Conservation (phyloP, 2,888 invertebrate genomes). For the Agriopis leucophaearia region DNA sequence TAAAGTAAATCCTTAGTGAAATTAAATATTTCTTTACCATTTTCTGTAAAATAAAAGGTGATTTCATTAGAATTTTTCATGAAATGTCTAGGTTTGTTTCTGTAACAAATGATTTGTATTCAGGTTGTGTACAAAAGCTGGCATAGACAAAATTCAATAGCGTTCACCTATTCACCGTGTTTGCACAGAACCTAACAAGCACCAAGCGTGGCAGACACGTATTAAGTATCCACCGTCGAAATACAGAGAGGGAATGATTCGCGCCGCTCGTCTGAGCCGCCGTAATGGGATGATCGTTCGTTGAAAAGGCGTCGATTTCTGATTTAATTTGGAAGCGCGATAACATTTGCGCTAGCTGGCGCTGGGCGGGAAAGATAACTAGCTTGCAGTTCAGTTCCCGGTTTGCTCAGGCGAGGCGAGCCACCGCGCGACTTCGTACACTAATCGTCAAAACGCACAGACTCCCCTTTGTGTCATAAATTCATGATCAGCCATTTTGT, state of each 20-base stretch:
- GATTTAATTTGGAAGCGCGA: slow-evolving; percentile 67
- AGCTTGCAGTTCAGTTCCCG: slow-evolving; percentile 54
- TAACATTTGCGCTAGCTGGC: slow-evolving; percentile 60
- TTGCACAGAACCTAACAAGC: slow-evolving; percentile 42
- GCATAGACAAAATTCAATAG: slow-evolving; percentile 40
- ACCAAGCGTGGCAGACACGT: slow-evolving; percentile 40
- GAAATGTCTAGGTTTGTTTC: slow-evolving; percentile 12
- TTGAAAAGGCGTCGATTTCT: slow-evolving; percentile 64
- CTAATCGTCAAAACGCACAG: slow-evolving; percentile 58
- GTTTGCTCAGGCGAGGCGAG: slow-evolving; percentile 40
- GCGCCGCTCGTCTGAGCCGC: slow-evolving; percentile 50
- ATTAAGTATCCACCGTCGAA: slow-evolving; percentile 45
- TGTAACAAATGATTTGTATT: slow-evolving; percentile 35
- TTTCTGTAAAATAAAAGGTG: slow-evolving; percentile 11
- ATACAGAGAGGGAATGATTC: slow-evolving; percentile 53
- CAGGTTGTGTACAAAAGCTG: slow-evolving; percentile 34
- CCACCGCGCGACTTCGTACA: slow-evolving; percentile 55
- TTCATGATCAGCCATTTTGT: slow-evolving; percentile 51
- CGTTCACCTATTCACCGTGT: slow-evolving; percentile 37
- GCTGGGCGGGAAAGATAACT: slow-evolving; percentile 70
- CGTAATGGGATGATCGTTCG: slow-evolving; percentile 59
- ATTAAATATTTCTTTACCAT: not conserved
- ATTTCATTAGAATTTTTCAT: slow-evolving; percentile 5
- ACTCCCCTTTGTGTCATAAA: slow-evolving; percentile 57
- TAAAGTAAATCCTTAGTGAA: not conserved